Base-by-base conservation (phyloP, 2,888 invertebrate genomes). In the Andricus quercusramuli region DNA sequence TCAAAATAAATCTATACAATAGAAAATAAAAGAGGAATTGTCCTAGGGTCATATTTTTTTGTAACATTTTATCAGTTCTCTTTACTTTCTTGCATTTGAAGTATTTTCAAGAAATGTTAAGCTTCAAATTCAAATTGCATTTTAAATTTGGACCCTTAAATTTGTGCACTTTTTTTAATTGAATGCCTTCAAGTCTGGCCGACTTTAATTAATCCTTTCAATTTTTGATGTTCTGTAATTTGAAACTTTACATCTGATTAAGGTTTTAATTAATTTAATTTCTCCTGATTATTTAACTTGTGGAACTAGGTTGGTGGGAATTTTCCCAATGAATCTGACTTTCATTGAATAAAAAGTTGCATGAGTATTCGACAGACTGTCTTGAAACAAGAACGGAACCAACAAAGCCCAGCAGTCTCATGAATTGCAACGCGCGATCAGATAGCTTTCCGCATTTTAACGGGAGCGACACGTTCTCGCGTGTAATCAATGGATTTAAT, bases 381-480 rank as follows among this genome's bases (percentile, higher is more conserved):
- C 56, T 74, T 56, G 20, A 74, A 74, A 74, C 74, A 74, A 29
- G 56, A 74, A n/a, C 20, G 13, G 32, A 74, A 74, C 56, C 32
- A 74, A 74, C 74, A 74, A 74, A 74, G 74, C 51, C 56, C 56
- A 17, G n/a, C 51, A 56, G 56, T 56, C 74, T 56, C 56, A 37
- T 74, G 74, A 74, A 74, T 74, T 74, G 74, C n/a, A 74, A 74
- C 56, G 51, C 32, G n/a, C 47, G 56, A 74, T 74, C 74, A 74
- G 56, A 74, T 74, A 74, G 74, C 56, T 74, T 74, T 74, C 20
- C 32, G 20, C 51, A 56, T 56, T 25, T 56, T 6, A 29, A 74
- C 51, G 56, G 56, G 32, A 74, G 74, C 56, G 56, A 56, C 56
- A 74, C 51, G 29, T 51, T 56, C 32, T 29, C 20, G 32, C 32